Percentiles rank a stretch among this genome's conserved stretches.
Conservation (phyloP, 2,888 invertebrate species). For the Pseudococcus jackbeardsleyi region DNA sequence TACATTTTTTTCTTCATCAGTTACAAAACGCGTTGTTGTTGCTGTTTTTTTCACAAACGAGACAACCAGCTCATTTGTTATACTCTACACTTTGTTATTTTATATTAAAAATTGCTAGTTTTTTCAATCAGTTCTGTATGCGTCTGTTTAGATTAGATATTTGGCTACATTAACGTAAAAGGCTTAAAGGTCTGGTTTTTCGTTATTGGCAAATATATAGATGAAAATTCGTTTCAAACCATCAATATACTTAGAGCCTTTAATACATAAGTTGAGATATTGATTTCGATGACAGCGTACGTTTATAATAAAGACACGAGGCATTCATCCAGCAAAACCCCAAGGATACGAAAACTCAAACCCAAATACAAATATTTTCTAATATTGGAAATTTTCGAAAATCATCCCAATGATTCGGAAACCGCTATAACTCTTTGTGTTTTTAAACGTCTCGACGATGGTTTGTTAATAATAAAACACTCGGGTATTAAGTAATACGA, state of each 20-base stretch:
- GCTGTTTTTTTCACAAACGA: background rate
- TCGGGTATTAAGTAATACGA: background rate
- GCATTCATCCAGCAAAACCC: background rate
- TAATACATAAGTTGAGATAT: background rate
- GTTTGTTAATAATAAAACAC: background rate
- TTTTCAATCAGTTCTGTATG: background rate
- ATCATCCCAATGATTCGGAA: too few relatives aligned
- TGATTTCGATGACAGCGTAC: background rate
- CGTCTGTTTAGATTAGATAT: background rate
- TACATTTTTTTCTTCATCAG: background rate
- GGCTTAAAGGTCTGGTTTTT: background rate
- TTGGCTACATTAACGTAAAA: background rate
- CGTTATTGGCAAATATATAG: background rate
- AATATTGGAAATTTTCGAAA: background rate
- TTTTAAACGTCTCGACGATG: background rate
- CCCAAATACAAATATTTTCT: background rate
- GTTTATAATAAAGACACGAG: conserved; percentile 6
- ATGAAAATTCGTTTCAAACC: background rate
- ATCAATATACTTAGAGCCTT: background rate
- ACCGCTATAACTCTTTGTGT: too few relatives aligned
- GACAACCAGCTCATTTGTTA: background rate
- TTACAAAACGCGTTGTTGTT: background rate
- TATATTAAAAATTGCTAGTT: background rate
- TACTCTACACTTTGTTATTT: background rate
- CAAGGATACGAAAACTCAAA: background rate